A percentile compares a stretch with the other conserved stretches of the same genome.
phyloP scores from a whole-genome alignment of 2,797 vertebrate species.

The Ibycter americanus region DNA sequence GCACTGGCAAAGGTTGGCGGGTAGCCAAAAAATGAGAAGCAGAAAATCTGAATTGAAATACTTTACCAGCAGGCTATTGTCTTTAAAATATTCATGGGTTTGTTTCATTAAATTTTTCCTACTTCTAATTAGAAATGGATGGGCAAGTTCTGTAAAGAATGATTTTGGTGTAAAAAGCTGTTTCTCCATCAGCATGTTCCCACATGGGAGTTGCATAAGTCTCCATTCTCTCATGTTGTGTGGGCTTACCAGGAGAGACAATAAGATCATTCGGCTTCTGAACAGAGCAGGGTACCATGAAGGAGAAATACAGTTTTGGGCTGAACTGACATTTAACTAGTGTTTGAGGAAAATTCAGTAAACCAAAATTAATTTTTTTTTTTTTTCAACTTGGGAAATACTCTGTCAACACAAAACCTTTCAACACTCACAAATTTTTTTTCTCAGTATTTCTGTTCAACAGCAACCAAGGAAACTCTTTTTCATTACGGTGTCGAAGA shows the following conservation, averaged over 20 bases:
- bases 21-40: background rate
- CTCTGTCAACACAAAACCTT: background rate
- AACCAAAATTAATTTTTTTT: background rate
- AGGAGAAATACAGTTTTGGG: background rate
- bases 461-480: background rate
- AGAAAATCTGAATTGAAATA: background rate
- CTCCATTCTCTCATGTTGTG: background rate
- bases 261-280: background rate
- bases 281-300: background rate
- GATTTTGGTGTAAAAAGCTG: conserved; percentile 22
- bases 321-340: background rate
- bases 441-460: background rate
- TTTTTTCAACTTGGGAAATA: background rate
- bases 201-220: background rate
- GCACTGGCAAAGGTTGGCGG: background rate
- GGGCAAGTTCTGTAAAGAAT: background rate
- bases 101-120: conserved; percentile 34
- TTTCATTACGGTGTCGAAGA: background rate
- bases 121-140: conserved; percentile 28
- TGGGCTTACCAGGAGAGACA: background rate
- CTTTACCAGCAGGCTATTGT: conserved; percentile 16
- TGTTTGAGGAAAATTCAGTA: conserved; percentile 10
- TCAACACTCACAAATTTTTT: background rate
- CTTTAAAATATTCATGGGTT: conserved; percentile 48
- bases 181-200: background rate